Base-by-base conservation (phyloP, 1,140 invertebrate genomes). In the Araneus ventricosus region DNA sequence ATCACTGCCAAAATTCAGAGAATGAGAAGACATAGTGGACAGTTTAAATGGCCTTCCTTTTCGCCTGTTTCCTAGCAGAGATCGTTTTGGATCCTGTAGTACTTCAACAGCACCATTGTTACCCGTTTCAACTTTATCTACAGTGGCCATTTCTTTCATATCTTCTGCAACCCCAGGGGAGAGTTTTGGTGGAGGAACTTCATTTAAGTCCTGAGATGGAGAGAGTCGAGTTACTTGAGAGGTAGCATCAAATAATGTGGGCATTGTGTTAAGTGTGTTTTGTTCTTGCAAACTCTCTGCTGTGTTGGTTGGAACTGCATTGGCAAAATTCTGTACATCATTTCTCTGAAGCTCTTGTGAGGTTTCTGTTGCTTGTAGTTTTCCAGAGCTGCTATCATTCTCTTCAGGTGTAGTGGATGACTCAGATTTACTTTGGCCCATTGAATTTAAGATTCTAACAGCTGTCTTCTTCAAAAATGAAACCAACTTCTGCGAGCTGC, bases 401-500 rank as follows among this genome's bases (percentile, higher is more conserved):
- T 84, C 39, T 24, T 75, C 70, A 17, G 70, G 34, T 8, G 52
- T 22, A 57, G 70, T 82, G 57, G 63, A 52, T 57, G 80, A 22
- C 17, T 93, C 93, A 22, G 88, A 63, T 75, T 94, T 93, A 37
- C 59, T 92, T 70, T 94, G 93, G 59, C 89, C 93, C 86, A 94
- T 90, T 45, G 90, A 90, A 41, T 94, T 94, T 17, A 94, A 57
- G 24, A 94, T 94, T 30, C 94, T 37, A 41, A 93, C 92, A 1
- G 94, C 94, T 39, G 94, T 93, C 80, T 93, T 94, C 84, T 94
- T 93, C 8, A 94, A 52, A 59, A 93, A 94, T 17, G 94, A 93
- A 8, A 94, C 93, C 34, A 93, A 52, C 37, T 93, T 95, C 89
- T 70, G 95, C 82, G 91, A 95, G 92, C 85, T 94, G 93, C 75